A percentile compares a stretch with the other conserved stretches of the same genome.
Evolutionary conservation across 2,113 vertebrate genomes (phyloP).

Genomic region (Empidonax traillii): DNA sequence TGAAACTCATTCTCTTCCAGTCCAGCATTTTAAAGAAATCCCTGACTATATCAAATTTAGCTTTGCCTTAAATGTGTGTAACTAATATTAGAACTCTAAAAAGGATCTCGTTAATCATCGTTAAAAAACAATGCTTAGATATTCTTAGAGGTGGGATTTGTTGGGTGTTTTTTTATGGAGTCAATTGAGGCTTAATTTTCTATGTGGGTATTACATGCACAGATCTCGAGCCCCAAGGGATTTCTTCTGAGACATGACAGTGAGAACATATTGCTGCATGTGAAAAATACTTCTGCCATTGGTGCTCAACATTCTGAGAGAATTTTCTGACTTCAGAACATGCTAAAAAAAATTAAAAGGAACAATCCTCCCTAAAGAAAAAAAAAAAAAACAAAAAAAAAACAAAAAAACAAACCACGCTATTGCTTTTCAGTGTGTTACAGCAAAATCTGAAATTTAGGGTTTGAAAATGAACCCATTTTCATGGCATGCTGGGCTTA

Average conservation of each 20-base stretch:
- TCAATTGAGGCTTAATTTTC: neutral
- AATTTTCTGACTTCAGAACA: neutral
- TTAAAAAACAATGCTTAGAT: constrained; percentile 19
- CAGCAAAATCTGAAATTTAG: neutral
- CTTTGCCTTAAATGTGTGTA: neutral
- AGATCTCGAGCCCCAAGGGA: neutral
- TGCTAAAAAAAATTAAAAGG: neutral
- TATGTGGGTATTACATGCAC: neutral
- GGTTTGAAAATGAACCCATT: neutral
- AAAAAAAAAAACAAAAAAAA: too few relatives aligned
- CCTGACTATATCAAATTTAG: neutral
- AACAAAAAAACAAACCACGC: too few relatives aligned
- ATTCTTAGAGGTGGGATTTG: neutral
- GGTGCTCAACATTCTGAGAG: neutral
- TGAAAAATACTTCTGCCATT: neutral
- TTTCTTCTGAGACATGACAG: neutral
- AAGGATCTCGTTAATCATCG: neutral
- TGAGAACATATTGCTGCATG: neutral
- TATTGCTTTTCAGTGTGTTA: neutral
- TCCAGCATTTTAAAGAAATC: neutral
- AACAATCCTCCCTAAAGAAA: neutral
- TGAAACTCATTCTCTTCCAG: constrained; percentile 23
- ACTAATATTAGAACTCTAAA: constrained; percentile 31
- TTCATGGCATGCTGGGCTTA: neutral
- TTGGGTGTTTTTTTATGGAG: neutral